A percentile compares a stretch with the other conserved stretches of the same genome.
phyloP scores from a whole-genome alignment of 2,888 invertebrate genomes.

The Euzophera pinguis region DNA sequence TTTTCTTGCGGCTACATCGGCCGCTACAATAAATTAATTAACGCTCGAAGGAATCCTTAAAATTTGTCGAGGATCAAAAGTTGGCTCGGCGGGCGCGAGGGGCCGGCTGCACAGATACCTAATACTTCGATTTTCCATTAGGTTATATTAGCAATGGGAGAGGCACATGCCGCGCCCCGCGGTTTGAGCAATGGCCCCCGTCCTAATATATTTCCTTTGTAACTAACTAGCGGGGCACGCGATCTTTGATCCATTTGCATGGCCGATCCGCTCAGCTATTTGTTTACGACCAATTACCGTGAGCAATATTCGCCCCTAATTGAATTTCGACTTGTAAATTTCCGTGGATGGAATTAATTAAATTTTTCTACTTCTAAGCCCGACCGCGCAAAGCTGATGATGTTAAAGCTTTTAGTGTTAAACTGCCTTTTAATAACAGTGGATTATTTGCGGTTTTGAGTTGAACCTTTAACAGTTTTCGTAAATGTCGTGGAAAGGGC shows the following conservation, averaged over 20 bases:
- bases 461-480: background rate
- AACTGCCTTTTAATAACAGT: conserved; percentile 39
- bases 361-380: conserved; percentile 53
- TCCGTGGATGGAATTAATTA: conserved; percentile 65
- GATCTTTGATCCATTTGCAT: conserved; percentile 76
- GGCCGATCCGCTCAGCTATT: conserved; percentile 55
- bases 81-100: conserved; percentile 46
- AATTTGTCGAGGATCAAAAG: conserved; percentile 77
- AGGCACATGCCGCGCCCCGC: conserved; percentile 56
- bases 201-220: conserved; percentile 73
- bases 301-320: conserved; percentile 64
- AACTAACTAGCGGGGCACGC: conserved; percentile 70
- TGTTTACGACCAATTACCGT: conserved; percentile 66
- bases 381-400: conserved; percentile 48
- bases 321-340: conserved; percentile 69
- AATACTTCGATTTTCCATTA: conserved; percentile 79
- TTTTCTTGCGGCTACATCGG: conserved; percentile 77
- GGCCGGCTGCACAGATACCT: conserved; percentile 57
- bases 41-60: conserved; percentile 76
- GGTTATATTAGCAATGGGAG: conserved; percentile 72
- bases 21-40: conserved; percentile 78
- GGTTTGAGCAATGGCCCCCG: conserved; percentile 54
- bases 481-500: background rate
- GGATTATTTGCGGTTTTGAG: background rate
- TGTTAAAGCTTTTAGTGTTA: conserved; percentile 55